phyloP scores from a whole-genome alignment of 2,888 invertebrate species.

The Drosophila atripex region DNA sequence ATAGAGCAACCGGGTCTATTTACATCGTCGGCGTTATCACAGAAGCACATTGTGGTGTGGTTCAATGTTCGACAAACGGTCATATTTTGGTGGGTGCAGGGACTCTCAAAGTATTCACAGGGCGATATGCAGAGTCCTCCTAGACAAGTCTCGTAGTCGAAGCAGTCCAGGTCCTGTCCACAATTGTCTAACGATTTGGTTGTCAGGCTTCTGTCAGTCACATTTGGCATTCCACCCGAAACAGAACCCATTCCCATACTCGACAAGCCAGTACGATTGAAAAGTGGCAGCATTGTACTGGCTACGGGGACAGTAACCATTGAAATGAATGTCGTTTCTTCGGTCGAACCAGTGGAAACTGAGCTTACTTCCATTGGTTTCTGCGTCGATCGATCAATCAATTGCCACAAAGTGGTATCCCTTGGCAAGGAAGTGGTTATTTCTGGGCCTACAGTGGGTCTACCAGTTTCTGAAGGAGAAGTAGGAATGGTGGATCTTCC shows the following conservation, averaged over 20 bases:
- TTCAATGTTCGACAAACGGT: constrained; percentile 85
- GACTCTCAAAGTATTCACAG: constrained; percentile 83
- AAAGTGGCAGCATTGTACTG: neutral
- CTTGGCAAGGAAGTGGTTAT: neutral
- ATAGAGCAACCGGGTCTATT: constrained; percentile 85
- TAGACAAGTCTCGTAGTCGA: constrained; percentile 84
- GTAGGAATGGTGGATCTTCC: neutral
- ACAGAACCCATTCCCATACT: neutral
- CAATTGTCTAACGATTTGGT: constrained; percentile 62
- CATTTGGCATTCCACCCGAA: constrained; percentile 31
- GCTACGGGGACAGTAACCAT: neutral
- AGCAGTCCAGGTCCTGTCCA: constrained; percentile 82
- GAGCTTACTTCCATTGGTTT: neutral
- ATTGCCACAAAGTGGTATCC: neutral
- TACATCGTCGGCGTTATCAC: constrained; percentile 84
- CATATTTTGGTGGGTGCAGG: constrained; percentile 81
- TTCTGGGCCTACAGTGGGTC: neutral
- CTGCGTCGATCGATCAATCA: neutral
- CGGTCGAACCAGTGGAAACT: neutral
- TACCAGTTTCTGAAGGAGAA: neutral
- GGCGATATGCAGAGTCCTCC: constrained; percentile 85
- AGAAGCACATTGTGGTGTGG: constrained; percentile 86
- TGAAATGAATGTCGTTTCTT: neutral
- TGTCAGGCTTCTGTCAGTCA: constrained; percentile 29
- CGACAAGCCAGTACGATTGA: constrained; percentile 7